A percentile compares a stretch with the other conserved stretches of the same genome.
Evolutionary conservation across 2,113 vertebrate genomes (phyloP).

Genomic region (Scopus umbretta): DNA sequence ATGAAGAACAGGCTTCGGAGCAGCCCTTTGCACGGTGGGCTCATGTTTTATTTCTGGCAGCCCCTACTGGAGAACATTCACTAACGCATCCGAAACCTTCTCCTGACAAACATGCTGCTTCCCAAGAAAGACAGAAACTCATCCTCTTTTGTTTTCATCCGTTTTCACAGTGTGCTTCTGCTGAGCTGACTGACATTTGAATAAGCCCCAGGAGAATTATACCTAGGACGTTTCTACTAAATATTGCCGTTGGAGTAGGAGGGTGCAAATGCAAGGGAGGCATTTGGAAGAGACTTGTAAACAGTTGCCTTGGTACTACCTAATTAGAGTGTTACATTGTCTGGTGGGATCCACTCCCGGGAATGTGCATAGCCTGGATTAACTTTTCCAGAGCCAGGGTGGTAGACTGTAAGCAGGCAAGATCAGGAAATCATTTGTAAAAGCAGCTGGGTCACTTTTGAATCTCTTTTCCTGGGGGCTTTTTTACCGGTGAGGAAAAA

Average conservation of each 20-base stretch:
- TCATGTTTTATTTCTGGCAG: not conserved
- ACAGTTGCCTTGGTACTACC: constrained; percentile 59
- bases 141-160: constrained; percentile 22
- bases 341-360: constrained; percentile 47
- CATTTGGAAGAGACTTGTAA: constrained; percentile 53
- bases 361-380: constrained; percentile 31
- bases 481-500: not conserved
- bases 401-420: not conserved
- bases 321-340: constrained; percentile 46
- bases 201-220: constrained; percentile 37
- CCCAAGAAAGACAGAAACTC: not conserved
- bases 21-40: not conserved
- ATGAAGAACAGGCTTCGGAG: not conserved
- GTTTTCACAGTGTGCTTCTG: constrained; percentile 12
- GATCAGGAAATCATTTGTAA: not conserved
- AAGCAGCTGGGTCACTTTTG: not conserved
- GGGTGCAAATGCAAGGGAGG: constrained; percentile 47
- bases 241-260: constrained; percentile 49
- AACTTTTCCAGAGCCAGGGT: constrained; percentile 19
- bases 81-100: not conserved
- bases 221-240: constrained; percentile 44
- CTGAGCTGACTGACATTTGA: constrained; percentile 34
- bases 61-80: not conserved
- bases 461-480: not conserved
- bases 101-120: not conserved